Conservation (phyloP, 2,113 vertebrate species). For the Prionailurus viverrinus region DNA sequence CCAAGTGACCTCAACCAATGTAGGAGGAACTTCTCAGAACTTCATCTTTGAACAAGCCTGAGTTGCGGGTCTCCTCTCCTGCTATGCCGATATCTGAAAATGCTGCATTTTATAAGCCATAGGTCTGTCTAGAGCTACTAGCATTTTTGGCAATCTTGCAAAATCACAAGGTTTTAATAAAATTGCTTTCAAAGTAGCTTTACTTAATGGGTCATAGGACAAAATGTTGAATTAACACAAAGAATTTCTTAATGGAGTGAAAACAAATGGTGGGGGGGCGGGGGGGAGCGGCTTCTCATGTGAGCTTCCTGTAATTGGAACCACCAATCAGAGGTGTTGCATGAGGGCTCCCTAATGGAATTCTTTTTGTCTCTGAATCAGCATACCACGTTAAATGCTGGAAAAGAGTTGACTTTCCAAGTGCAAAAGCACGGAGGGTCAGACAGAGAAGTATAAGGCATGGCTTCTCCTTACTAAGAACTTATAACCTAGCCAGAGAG, state of each 20-base stretch:
- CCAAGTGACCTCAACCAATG: not conserved
- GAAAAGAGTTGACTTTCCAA: constrained; percentile 24
- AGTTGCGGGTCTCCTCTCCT: not conserved
- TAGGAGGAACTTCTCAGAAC: not conserved
- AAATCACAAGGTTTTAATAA: constrained; percentile 77
- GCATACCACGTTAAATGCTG: constrained; percentile 46
- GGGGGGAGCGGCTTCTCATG: not conserved
- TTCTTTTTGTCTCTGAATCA: constrained; percentile 41
- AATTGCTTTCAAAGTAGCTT: constrained; percentile 72
- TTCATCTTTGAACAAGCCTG: not conserved
- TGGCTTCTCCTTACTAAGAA: not conserved
- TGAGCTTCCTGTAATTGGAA: constrained; percentile 54
- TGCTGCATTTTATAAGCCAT: not conserved
- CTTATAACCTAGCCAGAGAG: not conserved
- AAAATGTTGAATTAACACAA: constrained; percentile 76
- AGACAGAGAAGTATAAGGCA: not conserved
- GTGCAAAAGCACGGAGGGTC: not conserved
- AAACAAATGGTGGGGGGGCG: constrained; percentile 64
- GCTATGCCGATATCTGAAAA: not conserved
- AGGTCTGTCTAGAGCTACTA: constrained; percentile 41
- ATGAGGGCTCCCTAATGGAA: constrained; percentile 3
- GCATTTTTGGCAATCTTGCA: constrained; percentile 74
- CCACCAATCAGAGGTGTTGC: constrained; percentile 26
- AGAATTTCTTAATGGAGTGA: constrained; percentile 72
- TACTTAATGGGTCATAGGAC: constrained; percentile 69